Evolutionary conservation across 2,888 invertebrate genomes (phyloP).

Genomic region (Sphaerophoria rueppellii): DNA sequence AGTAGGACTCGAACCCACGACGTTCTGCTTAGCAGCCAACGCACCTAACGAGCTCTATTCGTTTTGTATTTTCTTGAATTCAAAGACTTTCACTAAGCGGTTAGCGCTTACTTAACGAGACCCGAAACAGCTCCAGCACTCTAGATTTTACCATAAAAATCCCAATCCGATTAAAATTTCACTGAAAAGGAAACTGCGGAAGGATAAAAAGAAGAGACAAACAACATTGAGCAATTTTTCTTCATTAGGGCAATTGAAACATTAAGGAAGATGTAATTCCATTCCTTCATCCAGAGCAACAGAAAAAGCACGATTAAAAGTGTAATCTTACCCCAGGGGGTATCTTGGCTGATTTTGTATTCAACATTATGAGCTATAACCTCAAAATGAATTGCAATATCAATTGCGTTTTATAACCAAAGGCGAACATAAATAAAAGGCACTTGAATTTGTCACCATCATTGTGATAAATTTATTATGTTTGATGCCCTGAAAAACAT

Average conservation of each 20-base stretch:
- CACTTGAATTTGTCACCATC: constrained; percentile 13
- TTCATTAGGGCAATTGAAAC: constrained; percentile 66
- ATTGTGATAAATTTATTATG: neutral
- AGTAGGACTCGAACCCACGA: too few species aligned
- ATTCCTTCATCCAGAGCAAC: constrained; percentile 13
- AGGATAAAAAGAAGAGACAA: neutral
- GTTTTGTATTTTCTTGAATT: neutral
- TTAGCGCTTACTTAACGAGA: neutral
- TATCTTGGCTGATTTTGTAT: constrained; percentile 28
- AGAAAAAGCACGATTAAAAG: constrained; percentile 65
- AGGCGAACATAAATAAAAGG: neutral
- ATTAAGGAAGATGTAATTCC: constrained; percentile 70
- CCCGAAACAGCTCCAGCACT: constrained; percentile 16
- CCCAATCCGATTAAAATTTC: constrained; percentile 67
- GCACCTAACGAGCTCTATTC: too few species aligned
- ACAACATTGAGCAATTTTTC: constrained; percentile 55
- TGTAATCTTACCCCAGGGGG: constrained; percentile 63
- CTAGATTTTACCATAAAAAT: constrained; percentile 42
- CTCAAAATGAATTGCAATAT: constrained; percentile 11
- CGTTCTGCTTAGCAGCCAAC: too few species aligned
- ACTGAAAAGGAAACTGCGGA: neutral
- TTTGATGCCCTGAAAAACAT: neutral
- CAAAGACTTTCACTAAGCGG: neutral
- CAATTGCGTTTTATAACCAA: constrained; percentile 16
- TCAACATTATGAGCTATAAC: constrained; percentile 44